These are phyloP conservation scores for Eremobia ochroleuca DNA, from an alignment of 2,888 invertebrate species.

Conservation along the genomic window DNA sequence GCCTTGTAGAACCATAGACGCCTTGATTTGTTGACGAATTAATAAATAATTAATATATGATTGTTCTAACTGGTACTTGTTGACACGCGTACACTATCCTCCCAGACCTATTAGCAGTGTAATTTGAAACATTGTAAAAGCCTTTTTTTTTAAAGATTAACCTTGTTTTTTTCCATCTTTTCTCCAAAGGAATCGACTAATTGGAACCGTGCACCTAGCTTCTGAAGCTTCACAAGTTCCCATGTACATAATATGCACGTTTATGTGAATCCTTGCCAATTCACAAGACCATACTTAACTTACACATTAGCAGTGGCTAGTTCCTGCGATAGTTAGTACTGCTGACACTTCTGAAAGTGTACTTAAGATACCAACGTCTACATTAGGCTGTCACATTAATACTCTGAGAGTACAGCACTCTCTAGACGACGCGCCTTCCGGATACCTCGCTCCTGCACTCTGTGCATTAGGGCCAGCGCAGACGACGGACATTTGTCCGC, in stretches of 20 bases:
- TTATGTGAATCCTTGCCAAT: not conserved
- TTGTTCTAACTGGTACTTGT: no score
- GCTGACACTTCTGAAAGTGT: conserved; percentile 20
- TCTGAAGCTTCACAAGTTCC: not conserved
- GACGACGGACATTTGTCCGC: no score
- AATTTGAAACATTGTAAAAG: not conserved
- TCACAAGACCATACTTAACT: not conserved
- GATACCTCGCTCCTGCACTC: conserved; percentile 49
- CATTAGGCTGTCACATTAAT: conserved; percentile 35
- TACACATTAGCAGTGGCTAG: not conserved
- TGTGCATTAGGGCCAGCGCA: no score
- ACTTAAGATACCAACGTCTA: conserved; percentile 14
- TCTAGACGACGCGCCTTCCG: conserved; percentile 35
- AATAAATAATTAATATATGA: no score
- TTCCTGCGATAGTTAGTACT: not conserved
- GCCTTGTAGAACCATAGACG: no score
- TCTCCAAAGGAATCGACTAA: not conserved
- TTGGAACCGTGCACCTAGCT: not conserved
- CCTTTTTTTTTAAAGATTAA: not conserved
- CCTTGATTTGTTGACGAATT: not conserved
- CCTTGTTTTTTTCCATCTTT: not conserved
- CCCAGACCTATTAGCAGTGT: not conserved
- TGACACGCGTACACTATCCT: not conserved
- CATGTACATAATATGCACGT: not conserved
- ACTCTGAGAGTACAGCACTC: conserved; percentile 31